Percentiles rank a stretch among this genome's conserved stretches.
These are phyloP conservation scores for Chaenocephalus aceratus DNA, from an alignment of 2,113 vertebrate species.

Conservation along the genomic window DNA sequence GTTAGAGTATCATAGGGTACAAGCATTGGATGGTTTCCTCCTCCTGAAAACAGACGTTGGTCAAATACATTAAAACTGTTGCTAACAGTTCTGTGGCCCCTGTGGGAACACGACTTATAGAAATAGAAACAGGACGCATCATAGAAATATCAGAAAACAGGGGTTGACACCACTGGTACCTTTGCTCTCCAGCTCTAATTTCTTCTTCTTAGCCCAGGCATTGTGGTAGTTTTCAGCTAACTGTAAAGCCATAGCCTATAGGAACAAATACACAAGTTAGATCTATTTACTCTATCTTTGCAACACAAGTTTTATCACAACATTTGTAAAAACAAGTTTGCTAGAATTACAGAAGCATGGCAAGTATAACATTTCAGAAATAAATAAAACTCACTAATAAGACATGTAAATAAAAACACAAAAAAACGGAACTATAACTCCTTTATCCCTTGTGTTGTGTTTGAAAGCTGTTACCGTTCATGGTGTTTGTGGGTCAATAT, in stretches of 20 bases:
- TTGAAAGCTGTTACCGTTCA: too few species aligned
- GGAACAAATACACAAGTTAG: not conserved
- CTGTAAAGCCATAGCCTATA: conserved; percentile 94
- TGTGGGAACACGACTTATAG: not conserved
- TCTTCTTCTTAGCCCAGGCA: conserved; percentile 94
- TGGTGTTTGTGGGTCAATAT: too few species aligned
- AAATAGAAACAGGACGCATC: too few species aligned
- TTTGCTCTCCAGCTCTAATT: conserved; percentile 91
- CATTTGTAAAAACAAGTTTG: too few species aligned
- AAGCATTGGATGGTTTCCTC: conserved; percentile 88
- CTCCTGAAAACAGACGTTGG: conserved; percentile 80
- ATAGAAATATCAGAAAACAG: not conserved
- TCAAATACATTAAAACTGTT: conserved; percentile 5
- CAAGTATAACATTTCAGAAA: not conserved
- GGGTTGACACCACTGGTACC: conserved; percentile 76
- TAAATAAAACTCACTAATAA: too few species aligned
- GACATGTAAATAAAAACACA: too few species aligned
- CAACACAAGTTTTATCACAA: too few species aligned
- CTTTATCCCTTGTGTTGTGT: too few species aligned
- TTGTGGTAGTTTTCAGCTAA: conserved; percentile 97
- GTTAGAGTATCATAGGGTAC: conserved; percentile 92
- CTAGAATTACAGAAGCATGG: not conserved
- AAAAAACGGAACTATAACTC: too few species aligned
- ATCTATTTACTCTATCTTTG: not conserved
- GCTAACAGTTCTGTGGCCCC: not conserved